A percentile compares a stretch with the other conserved stretches of the same genome.
Conservation (phyloP, 2,888 invertebrate species). For the Notodonta ziczac region DNA sequence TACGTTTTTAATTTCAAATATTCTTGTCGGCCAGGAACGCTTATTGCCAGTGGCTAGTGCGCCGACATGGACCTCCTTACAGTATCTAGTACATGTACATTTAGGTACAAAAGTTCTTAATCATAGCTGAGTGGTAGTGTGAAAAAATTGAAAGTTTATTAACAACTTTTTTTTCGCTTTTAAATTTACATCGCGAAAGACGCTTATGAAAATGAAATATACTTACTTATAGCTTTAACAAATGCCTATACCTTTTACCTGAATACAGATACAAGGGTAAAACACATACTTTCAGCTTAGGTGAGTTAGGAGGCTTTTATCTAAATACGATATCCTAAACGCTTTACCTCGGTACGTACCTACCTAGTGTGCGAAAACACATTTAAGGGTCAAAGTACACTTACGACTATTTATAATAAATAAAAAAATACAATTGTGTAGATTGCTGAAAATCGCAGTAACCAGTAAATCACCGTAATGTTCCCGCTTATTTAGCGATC, state of each 20-base stretch:
- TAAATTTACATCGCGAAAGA: neutral
- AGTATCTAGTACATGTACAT: too few species aligned
- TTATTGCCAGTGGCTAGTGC: too few species aligned
- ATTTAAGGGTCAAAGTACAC: constrained; percentile 18
- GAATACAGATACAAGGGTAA: constrained; percentile 9
- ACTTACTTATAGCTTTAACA: constrained; percentile 5
- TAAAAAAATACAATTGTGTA: constrained; percentile 23
- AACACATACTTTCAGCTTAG: constrained; percentile 16
- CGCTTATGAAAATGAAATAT: constrained; percentile 15
- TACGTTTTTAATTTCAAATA: too few species aligned
- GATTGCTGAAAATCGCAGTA: neutral
- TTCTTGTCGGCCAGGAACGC: too few species aligned
- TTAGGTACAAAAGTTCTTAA: too few species aligned
- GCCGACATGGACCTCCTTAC: too few species aligned
- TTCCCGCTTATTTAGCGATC: neutral
- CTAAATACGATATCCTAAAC: constrained; percentile 24
- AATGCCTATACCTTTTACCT: constrained; percentile 17
- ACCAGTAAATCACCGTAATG: neutral
- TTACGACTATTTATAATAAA: constrained; percentile 6
- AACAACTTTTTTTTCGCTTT: too few species aligned
- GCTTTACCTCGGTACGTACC: constrained; percentile 8
- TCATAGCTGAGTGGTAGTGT: too few species aligned
- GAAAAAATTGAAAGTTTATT: too few species aligned
- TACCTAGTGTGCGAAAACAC: constrained; percentile 14
- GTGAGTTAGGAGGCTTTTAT: constrained; percentile 29